Percentiles rank a stretch among this genome's conserved stretches.
These are phyloP conservation scores for Temnothorax rugatulus DNA, from an alignment of 2,888 invertebrate genomes.

Conservation along the genomic window DNA sequence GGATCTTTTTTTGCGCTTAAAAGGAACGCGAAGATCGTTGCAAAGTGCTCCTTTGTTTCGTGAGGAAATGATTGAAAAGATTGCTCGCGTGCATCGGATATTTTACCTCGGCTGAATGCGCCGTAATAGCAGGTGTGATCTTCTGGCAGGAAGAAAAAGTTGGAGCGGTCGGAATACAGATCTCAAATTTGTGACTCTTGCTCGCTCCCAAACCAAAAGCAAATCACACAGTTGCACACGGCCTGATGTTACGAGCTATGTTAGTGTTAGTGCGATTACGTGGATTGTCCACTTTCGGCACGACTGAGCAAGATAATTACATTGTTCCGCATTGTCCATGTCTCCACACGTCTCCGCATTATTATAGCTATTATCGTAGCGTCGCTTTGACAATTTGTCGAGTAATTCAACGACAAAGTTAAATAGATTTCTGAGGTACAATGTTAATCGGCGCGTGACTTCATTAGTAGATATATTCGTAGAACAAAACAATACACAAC, in stretches of 20 bases:
- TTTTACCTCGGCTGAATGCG: constrained; percentile 31
- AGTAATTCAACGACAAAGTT: not conserved
- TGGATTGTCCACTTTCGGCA: not conserved
- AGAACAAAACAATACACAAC: not conserved
- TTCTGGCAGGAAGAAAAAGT: constrained; percentile 15
- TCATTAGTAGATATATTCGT: not conserved
- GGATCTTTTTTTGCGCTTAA: constrained; percentile 3
- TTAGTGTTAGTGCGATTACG: not conserved
- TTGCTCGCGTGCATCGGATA: constrained; percentile 61
- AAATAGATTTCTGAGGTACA: not conserved
- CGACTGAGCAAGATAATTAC: not conserved
- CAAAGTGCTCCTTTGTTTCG: constrained; percentile 47
- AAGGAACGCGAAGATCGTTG: not conserved
- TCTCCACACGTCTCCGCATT: not conserved
- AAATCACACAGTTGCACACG: not conserved
- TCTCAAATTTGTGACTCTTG: constrained; percentile 25
- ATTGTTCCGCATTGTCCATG: not conserved
- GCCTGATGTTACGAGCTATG: not conserved
- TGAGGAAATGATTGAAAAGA: constrained; percentile 54
- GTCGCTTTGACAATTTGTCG: not conserved
- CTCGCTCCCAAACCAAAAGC: not conserved
- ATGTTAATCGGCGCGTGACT: not conserved
- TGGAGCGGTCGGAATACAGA: constrained; percentile 19
- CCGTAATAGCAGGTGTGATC: constrained; percentile 59
- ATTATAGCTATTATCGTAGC: not conserved